Conservation (phyloP, 2,888 invertebrate genomes). For the Calephelis perditalis region DNA sequence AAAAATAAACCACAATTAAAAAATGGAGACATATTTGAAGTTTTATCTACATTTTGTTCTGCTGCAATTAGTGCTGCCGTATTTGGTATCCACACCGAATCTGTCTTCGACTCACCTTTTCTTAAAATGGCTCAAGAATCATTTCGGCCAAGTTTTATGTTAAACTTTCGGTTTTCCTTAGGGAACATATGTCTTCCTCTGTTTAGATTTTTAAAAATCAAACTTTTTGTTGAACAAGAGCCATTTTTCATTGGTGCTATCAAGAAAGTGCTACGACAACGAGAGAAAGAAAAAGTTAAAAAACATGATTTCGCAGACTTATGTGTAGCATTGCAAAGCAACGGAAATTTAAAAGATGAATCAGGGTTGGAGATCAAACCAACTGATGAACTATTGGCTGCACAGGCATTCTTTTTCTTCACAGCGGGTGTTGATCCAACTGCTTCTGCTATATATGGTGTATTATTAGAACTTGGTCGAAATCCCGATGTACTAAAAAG, state of each 20-base stretch:
- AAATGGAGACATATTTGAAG: slow-evolving; percentile 35
- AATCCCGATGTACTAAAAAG: slow-evolving; percentile 46
- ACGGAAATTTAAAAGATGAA: slow-evolving; percentile 27
- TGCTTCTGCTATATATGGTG: slow-evolving; percentile 45
- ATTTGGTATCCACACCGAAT: slow-evolving; percentile 40
- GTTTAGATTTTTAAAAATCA: slow-evolving; percentile 28
- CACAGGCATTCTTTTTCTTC: slow-evolving; percentile 52
- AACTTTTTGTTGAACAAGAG: slow-evolving; percentile 29
- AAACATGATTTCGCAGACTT: slow-evolving; percentile 36
- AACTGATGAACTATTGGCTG: slow-evolving; percentile 34
- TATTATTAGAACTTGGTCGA: slow-evolving; percentile 46
- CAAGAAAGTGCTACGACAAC: slow-evolving; percentile 27
- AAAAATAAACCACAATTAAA: slow-evolving; percentile 36
- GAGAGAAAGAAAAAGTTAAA: slow-evolving; percentile 23
- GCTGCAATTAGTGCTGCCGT: not conserved
- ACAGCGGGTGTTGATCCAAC: slow-evolving; percentile 59
- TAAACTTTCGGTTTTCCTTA: slow-evolving; percentile 38
- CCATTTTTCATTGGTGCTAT: slow-evolving; percentile 33
- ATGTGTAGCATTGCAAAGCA: slow-evolving; percentile 33
- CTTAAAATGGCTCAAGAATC: slow-evolving; percentile 33
- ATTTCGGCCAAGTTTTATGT: slow-evolving; percentile 29
- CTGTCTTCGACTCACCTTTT: not conserved
- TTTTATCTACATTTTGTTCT: slow-evolving; percentile 25
- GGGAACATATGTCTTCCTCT: slow-evolving; percentile 29
- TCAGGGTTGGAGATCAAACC: slow-evolving; percentile 32